Percentiles rank a stretch among this genome's conserved stretches.
phyloP scores from a whole-genome alignment of 2,113 vertebrate species.

The Laticauda laticaudata region DNA sequence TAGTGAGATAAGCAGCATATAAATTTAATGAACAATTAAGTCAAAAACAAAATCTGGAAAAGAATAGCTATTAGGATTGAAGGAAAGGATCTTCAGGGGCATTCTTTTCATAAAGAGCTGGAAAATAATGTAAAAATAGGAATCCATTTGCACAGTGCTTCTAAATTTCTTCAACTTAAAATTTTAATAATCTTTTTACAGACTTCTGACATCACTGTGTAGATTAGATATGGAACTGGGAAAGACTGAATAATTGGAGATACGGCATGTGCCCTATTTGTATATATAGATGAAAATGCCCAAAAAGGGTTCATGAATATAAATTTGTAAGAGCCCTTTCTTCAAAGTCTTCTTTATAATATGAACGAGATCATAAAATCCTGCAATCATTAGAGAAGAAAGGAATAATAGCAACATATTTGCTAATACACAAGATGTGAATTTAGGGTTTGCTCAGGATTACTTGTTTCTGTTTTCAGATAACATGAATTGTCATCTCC shows the following conservation, averaged over 20 bases:
- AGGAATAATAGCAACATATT: neutral
- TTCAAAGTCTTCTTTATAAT: constrained; percentile 4
- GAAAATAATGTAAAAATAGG: neutral
- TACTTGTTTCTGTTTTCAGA: neutral
- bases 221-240: neutral
- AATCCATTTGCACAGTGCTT: neutral
- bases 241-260: neutral
- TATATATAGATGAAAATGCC: neutral
- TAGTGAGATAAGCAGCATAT: neutral
- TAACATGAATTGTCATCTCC: constrained; percentile 16
- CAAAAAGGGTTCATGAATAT: neutral
- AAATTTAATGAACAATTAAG: neutral
- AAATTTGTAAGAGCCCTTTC: neutral
- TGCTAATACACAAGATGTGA: neutral
- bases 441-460: neutral
- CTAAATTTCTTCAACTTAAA: neutral
- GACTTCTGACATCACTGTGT: neutral
- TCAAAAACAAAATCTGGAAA: neutral
- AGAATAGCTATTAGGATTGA: neutral
- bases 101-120: neutral
- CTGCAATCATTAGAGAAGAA: constrained; percentile 13
- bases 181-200: neutral
- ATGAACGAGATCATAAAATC: constrained; percentile 20
- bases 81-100: neutral
- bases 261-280: neutral